Percentiles rank a stretch among this genome's conserved stretches.
phyloP scores from a whole-genome alignment of 1,140 invertebrate species.

The Drosophila saltans region DNA sequence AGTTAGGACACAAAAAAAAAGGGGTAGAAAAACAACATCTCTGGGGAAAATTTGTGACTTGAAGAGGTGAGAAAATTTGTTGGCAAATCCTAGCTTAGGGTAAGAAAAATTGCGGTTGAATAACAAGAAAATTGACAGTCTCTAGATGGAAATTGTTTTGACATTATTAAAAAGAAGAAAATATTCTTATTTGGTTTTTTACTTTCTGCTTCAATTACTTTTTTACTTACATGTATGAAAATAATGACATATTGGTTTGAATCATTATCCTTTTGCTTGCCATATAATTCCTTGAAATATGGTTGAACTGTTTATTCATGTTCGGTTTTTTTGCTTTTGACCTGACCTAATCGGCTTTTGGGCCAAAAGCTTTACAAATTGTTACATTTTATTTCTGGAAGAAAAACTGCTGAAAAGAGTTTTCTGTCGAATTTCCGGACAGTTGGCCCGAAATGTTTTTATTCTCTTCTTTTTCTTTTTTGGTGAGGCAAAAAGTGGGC shows the following conservation, averaged over 20 bases:
- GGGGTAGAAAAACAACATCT: background rate
- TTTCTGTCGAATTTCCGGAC: slow-evolving; percentile 2
- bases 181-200: too few species aligned
- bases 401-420: slow-evolving; percentile 4
- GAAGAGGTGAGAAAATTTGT: slow-evolving; percentile 24
- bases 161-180: background rate
- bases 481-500: background rate
- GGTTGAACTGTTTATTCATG: slow-evolving; percentile 1
- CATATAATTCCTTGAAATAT: slow-evolving; percentile 23
- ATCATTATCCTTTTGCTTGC: background rate
- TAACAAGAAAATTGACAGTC: background rate
- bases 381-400: slow-evolving; percentile 6
- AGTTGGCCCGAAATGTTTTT: background rate
- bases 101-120: background rate
- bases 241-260: background rate
- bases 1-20: background rate
- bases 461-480: background rate
- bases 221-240: background rate
- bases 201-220: background rate
- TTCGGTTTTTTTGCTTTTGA: background rate
- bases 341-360: slow-evolving; percentile 43
- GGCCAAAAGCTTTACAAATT: slow-evolving; percentile 9
- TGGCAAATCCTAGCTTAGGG: background rate
- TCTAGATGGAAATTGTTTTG: background rate
- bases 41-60: slow-evolving; percentile 15